Evolutionary conservation across 2,797 vertebrate genomes (phyloP).

Genomic region (Phrynocephalus vlangalii): DNA sequence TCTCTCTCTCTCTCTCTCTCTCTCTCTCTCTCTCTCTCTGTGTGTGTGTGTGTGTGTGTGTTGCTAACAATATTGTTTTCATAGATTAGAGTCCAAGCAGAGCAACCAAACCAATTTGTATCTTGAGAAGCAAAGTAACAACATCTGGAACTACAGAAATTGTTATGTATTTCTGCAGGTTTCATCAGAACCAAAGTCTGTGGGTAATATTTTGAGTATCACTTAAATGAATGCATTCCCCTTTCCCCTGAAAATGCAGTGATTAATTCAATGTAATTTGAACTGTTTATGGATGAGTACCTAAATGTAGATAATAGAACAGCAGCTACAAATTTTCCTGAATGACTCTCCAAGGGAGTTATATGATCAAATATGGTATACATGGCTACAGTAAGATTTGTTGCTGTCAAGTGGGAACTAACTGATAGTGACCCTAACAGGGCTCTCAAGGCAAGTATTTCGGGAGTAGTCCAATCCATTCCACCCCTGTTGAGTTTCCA

Average conservation of each 20-base stretch:
- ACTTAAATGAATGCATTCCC: not conserved
- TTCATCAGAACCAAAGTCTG: not conserved
- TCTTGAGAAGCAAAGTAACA: not conserved
- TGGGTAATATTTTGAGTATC: not conserved
- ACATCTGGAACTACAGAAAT: not conserved
- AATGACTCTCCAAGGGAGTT: constrained; percentile 7
- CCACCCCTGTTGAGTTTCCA: too few species aligned
- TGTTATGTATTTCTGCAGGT: not conserved
- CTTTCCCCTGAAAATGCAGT: not conserved
- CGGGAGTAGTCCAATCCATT: too few species aligned
- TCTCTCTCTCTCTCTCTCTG: too few species aligned
- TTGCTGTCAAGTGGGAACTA: too few species aligned
- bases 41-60: too few species aligned
- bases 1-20: too few species aligned
- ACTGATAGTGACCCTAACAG: too few species aligned
- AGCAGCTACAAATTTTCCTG: not conserved
- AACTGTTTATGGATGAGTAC: not conserved
- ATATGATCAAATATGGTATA: constrained; percentile 7
- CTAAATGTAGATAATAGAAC: constrained; percentile 8
- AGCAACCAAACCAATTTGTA: constrained; percentile 7
- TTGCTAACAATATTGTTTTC: not conserved
- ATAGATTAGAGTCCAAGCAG: not conserved
- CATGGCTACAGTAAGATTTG: not conserved
- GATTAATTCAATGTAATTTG: accelerated
- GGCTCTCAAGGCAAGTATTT: too few species aligned